These are phyloP conservation scores for Sebastes variabilis DNA, from an alignment of 2,797 vertebrate genomes.

Conservation along the genomic window DNA sequence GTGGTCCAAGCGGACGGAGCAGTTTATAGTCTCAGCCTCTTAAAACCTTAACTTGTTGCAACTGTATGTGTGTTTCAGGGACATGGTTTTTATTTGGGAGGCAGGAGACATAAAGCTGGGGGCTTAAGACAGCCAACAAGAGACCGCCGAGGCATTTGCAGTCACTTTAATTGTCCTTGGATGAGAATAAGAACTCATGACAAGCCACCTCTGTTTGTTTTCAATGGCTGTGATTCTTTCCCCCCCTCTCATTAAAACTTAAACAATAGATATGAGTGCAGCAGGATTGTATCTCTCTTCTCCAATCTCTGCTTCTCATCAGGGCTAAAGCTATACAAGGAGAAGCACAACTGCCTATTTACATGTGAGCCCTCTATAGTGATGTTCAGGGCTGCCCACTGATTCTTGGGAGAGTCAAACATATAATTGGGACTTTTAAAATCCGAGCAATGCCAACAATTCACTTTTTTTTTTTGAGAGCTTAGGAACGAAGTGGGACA, in stretches of 20 bases:
- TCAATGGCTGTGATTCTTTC: constrained; percentile 43
- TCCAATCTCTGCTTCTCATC: constrained; percentile 52
- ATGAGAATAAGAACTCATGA: constrained; percentile 75
- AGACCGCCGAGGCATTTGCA: constrained; percentile 67
- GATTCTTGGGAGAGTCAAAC: constrained; percentile 60
- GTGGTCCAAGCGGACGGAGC: constrained; percentile 69
- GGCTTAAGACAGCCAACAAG: constrained; percentile 61
- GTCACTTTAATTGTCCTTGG: constrained; percentile 76
- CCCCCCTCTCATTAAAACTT: constrained; percentile 32
- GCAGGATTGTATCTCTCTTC: constrained; percentile 10
- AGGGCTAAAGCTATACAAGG: constrained; percentile 44
- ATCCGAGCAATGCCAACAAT: constrained; percentile 52
- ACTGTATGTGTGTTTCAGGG: constrained; percentile 73
- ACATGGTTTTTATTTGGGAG: constrained; percentile 75
- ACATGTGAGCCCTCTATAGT: constrained; percentile 42
- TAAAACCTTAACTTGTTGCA: constrained; percentile 78
- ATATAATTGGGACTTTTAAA: constrained; percentile 64
- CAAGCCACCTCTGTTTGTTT: constrained; percentile 74
- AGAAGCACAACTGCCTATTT: constrained; percentile 50
- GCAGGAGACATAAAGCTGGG: constrained; percentile 49
- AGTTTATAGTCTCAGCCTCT: constrained; percentile 78
- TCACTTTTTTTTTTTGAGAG: constrained; percentile 26
- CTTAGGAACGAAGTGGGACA: constrained; percentile 52
- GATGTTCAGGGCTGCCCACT: constrained; percentile 56
- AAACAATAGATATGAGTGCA: constrained; percentile 55